Evolutionary conservation across 2,888 invertebrate species (phyloP).

Genomic region (Petrolisthes cinctipes): DNA sequence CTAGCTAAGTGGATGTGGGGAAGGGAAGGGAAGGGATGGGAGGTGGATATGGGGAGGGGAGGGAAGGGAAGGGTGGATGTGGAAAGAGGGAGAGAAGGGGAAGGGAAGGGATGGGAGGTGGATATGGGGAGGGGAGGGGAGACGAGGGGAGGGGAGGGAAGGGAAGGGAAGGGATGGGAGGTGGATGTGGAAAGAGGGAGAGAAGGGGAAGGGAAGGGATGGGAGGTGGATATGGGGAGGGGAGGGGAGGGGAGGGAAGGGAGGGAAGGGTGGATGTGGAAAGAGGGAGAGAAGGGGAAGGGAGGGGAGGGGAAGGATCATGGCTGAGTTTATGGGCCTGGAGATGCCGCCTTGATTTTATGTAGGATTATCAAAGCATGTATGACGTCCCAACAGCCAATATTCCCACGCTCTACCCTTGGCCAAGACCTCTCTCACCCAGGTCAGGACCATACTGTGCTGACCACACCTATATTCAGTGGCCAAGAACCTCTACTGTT

Average conservation of each 20-base stretch:
- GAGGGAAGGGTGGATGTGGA: neutral
- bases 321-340: no score
- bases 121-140: neutral
- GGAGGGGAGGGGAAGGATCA: neutral
- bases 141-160: neutral
- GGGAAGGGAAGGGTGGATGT: neutral
- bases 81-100: neutral
- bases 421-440: no score
- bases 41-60: neutral
- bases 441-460: no score
- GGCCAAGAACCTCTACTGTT: no score
- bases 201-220: constrained; percentile 1
- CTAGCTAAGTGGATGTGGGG: neutral
- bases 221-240: neutral
- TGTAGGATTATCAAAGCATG: neutral
- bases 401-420: no score
- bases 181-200: neutral
- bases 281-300: neutral
- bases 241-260: neutral
- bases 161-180: neutral
- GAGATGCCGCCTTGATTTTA: neutral
- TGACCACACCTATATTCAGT: no score
- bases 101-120: no score
- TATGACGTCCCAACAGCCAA: no score
- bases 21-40: neutral